A percentile compares a stretch with the other conserved stretches of the same genome.
phyloP scores from a whole-genome alignment of 53 echinoderm and acorn worm species.

The Echinometra lucunter region DNA sequence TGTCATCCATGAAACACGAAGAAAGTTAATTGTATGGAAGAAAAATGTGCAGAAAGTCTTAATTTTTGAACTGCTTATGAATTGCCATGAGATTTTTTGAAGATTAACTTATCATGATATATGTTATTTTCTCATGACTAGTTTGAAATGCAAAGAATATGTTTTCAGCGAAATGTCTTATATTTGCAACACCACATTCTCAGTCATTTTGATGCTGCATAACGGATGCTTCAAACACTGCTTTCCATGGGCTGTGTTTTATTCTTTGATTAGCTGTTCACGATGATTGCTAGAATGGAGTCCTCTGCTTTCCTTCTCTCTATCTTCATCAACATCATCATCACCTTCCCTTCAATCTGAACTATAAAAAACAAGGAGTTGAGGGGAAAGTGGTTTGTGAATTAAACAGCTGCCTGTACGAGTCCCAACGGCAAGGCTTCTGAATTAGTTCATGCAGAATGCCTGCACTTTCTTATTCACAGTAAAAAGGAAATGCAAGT shows the following conservation, averaged over 20 bases:
- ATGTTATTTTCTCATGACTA: too few species aligned
- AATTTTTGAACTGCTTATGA: too few species aligned
- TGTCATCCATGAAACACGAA: too few species aligned
- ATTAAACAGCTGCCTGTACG: conserved; percentile 67
- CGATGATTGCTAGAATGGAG: not conserved
- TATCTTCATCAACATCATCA: conserved; percentile 11
- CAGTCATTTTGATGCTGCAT: not conserved
- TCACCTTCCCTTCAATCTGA: conserved; percentile 3
- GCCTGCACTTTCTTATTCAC: conserved; percentile 64
- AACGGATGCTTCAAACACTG: not conserved
- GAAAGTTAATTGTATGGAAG: too few species aligned
- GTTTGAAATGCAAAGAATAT: not conserved
- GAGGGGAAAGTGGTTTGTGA: conserved; percentile 45
- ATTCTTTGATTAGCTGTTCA: not conserved
- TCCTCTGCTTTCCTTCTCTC: conserved; percentile 26
- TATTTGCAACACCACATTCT: not conserved
- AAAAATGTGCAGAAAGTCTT: too few species aligned
- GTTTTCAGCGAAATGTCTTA: not conserved
- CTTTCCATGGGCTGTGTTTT: not conserved
- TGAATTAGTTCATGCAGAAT: conserved; percentile 60
- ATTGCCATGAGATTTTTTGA: too few species aligned
- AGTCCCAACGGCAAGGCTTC: conserved; percentile 60
- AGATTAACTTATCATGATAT: too few species aligned
- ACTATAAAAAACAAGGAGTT: conserved; percentile 28
- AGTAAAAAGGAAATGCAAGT: conserved; percentile 28